These are phyloP conservation scores for Oophaga sylvatica DNA, from an alignment of 2,797 vertebrate genomes.

Conservation along the genomic window DNA sequence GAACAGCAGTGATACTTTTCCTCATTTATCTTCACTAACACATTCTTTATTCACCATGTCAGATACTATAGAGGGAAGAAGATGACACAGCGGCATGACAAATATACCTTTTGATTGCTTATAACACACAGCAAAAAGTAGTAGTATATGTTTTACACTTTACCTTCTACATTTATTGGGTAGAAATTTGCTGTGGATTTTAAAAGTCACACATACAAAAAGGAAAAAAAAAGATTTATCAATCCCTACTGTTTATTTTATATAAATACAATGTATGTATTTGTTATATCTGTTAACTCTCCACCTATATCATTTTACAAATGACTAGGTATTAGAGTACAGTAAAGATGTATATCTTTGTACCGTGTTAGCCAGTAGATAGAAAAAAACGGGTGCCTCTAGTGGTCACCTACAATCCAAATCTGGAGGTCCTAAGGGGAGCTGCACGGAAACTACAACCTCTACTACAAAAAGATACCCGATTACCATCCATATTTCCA, in stretches of 20 bases:
- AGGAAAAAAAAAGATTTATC: conserved; percentile 64
- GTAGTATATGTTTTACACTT: conserved; percentile 78
- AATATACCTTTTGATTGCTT: conserved; percentile 78
- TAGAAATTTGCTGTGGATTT: conserved; percentile 73
- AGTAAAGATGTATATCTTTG: no score
- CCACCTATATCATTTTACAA: no score
- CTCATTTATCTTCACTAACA: conserved; percentile 76
- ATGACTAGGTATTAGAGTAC: no score
- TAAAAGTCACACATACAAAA: conserved; percentile 74
- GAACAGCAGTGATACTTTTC: conserved; percentile 69
- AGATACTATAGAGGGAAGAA: conserved; percentile 67
- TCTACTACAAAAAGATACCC: no score
- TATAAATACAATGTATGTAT: not conserved
- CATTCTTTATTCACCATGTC: conserved; percentile 75
- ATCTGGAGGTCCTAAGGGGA: no score
- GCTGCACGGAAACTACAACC: no score
- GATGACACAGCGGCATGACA: conserved; percentile 73
- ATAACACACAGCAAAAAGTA: conserved; percentile 73
- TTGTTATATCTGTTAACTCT: no score
- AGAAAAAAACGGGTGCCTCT: no score
- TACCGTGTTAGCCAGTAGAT: no score
- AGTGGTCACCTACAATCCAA: no score
- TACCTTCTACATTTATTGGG: conserved; percentile 75
- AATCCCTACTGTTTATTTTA: conserved; percentile 41
- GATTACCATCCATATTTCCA: no score